These are phyloP conservation scores for Ameiurus melas DNA, from an alignment of 2,113 vertebrate genomes.

Conservation along the genomic window DNA sequence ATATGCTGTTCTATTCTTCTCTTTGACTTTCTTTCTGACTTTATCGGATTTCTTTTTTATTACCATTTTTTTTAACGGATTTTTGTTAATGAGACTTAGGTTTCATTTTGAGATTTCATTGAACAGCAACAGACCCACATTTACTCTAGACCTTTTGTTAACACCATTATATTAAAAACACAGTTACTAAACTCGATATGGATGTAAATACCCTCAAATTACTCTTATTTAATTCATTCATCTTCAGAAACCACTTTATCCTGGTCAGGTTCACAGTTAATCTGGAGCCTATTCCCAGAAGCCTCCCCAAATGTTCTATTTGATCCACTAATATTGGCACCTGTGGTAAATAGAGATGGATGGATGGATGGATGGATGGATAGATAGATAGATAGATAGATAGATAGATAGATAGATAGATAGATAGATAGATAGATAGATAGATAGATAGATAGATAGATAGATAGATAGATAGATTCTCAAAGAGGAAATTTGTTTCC, in stretches of 20 bases:
- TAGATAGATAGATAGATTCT: no score
- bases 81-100: background rate
- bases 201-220: background rate
- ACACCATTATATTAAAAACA: background rate
- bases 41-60: background rate
- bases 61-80: background rate
- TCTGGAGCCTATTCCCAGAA: background rate
- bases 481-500: no score
- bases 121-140: background rate
- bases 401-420: no score
- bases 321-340: no score
- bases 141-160: no score
- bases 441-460: no score
- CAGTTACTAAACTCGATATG: background rate
- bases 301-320: no score
- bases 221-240: background rate
- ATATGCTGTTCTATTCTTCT: background rate
- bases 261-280: background rate
- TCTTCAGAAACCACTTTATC: background rate
- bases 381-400: no score
- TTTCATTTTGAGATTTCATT: background rate
- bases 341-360: no score
- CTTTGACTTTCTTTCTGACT: background rate
- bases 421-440: background rate
- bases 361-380: no score